Conservation (phyloP, 2,888 invertebrate species). For the Cataglyphis albicans region DNA sequence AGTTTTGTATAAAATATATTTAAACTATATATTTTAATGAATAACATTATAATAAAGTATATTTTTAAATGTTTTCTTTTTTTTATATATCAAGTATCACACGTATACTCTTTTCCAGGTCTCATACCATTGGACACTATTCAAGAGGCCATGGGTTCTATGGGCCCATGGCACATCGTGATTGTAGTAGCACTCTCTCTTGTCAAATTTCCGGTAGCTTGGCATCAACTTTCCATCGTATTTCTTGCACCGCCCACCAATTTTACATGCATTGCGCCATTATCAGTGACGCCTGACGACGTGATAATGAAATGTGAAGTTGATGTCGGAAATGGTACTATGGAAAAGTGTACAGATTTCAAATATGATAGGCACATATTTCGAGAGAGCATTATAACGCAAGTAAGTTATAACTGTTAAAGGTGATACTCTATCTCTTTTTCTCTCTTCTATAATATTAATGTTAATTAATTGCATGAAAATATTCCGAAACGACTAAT, state of each 20-base stretch:
- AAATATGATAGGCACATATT: conserved; percentile 88
- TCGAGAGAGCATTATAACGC: conserved; percentile 89
- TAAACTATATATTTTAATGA: not conserved
- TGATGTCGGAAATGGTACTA: conserved; percentile 75
- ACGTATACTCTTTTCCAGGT: conserved; percentile 57
- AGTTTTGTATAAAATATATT: not conserved
- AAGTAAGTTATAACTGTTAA: conserved; percentile 78
- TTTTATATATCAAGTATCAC: not conserved
- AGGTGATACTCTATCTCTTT: not conserved
- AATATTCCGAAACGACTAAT: not conserved
- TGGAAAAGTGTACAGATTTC: conserved; percentile 80
- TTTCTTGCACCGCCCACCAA: conserved; percentile 87
- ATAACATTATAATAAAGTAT: not conserved
- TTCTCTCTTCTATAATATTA: not conserved
- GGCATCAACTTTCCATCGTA: conserved; percentile 87
- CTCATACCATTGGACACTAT: conserved; percentile 81
- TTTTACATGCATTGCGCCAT: conserved; percentile 85
- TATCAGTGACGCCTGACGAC: conserved; percentile 66
- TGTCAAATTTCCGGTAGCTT: conserved; percentile 88
- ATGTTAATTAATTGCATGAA: conserved; percentile 23
- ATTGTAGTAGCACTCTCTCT: conserved; percentile 87
- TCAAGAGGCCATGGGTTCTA: conserved; percentile 87
- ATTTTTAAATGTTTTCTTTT: not conserved
- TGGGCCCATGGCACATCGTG: conserved; percentile 88
- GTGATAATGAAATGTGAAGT: conserved; percentile 74